Conservation (phyloP, 1,140 invertebrate genomes). For the Centruroides sculpturatus region DNA sequence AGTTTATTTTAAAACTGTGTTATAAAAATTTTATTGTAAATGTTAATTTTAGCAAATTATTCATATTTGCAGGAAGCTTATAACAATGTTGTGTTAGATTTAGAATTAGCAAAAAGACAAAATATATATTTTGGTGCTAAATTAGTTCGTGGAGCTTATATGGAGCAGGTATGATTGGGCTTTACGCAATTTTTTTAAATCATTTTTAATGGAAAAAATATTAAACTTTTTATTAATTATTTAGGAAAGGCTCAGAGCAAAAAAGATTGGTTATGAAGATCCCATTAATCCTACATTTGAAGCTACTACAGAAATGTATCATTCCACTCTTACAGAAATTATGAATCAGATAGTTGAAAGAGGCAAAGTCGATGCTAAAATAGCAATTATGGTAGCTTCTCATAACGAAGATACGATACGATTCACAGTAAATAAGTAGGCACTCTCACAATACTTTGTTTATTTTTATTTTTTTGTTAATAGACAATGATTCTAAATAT, state of each 20-base stretch:
- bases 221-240: too few relatives aligned
- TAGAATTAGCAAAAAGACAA: slow-evolving; percentile 85
- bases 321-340: slow-evolving; percentile 58
- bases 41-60: too few relatives aligned
- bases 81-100: slow-evolving; percentile 74
- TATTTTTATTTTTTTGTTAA: background rate
- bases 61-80: slow-evolving; percentile 46
- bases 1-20: too few relatives aligned
- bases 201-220: too few relatives aligned
- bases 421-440: slow-evolving; percentile 76
- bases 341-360: slow-evolving; percentile 38
- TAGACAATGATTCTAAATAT: too few relatives aligned
- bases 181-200: background rate
- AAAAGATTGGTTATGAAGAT: slow-evolving; percentile 80
- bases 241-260: slow-evolving; percentile 78
- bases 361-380: slow-evolving; percentile 45
- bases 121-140: slow-evolving; percentile 97
- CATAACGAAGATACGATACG: slow-evolving; percentile 97
- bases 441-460: slow-evolving; percentile 5
- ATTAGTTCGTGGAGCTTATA: slow-evolving; percentile 91
- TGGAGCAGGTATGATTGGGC: slow-evolving; percentile 59
- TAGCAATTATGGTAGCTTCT: slow-evolving; percentile 95
- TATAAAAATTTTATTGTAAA: too few relatives aligned
- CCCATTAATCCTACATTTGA: slow-evolving; percentile 85
- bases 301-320: slow-evolving; percentile 86